Evolutionary conservation across 92 coral and sea anemone genomes (phyloP).

Genomic region (Epizoanthus ramosus): DNA sequence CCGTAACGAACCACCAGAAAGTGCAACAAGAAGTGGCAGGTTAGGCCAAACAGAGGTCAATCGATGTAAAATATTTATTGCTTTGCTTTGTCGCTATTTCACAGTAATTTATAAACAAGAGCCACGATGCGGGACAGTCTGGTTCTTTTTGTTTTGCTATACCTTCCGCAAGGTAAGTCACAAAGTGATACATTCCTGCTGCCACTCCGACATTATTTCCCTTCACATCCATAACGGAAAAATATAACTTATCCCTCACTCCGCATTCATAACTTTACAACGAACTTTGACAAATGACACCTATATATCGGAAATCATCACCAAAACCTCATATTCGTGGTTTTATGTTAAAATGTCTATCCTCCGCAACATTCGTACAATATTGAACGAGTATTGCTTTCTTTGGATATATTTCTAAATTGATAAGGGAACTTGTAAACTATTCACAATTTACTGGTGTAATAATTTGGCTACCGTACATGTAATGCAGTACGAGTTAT

Average conservation of each 20-base stretch:
- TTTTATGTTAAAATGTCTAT: too few relatives aligned
- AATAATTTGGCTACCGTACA: too few relatives aligned
- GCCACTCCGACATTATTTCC: neutral
- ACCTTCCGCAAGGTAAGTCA: slow-evolving; percentile 30
- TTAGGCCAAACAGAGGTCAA: slow-evolving; percentile 34
- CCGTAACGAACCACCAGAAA: slow-evolving; percentile 45
- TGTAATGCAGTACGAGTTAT: too few relatives aligned
- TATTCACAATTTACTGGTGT: too few relatives aligned
- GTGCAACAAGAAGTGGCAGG: neutral
- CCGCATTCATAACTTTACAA: neutral
- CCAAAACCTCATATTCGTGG: too few relatives aligned
- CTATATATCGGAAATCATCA: too few relatives aligned
- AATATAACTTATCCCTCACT: too few relatives aligned
- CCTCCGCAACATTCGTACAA: too few relatives aligned
- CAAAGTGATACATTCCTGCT: neutral
- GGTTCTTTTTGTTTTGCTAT: slow-evolving; percentile 15
- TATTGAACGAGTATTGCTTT: too few relatives aligned
- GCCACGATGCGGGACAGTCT: slow-evolving; percentile 18
- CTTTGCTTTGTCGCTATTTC: slow-evolving; percentile 1
- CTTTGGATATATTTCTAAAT: too few relatives aligned
- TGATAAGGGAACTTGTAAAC: too few relatives aligned
- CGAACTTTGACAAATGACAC: neutral
- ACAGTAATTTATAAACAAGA: slow-evolving; percentile 13
- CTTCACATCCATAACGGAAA: neutral
- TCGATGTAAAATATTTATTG: slow-evolving; percentile 34